Evolutionary conservation across 2,888 invertebrate genomes (phyloP).

Genomic region (Drosophila anomalata): DNA sequence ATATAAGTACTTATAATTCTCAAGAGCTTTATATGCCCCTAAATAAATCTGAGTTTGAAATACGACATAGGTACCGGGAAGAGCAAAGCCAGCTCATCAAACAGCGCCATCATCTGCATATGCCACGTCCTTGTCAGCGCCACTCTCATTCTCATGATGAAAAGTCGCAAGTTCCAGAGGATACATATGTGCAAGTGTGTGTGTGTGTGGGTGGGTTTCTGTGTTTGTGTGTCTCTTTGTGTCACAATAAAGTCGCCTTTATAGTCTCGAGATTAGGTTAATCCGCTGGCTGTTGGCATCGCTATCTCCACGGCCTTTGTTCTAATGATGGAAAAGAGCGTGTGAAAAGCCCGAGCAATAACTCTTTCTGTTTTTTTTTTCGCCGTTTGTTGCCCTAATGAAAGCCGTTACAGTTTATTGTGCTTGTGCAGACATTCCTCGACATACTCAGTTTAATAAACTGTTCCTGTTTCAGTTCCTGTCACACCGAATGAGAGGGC

Average conservation of each 20-base stretch:
- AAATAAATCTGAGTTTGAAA: not conserved
- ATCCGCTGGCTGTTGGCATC: constrained; percentile 70
- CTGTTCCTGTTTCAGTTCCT: constrained; percentile 8
- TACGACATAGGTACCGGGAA: constrained; percentile 6
- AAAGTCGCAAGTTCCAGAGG: constrained; percentile 40
- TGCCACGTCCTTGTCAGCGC: constrained; percentile 58
- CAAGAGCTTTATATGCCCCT: not conserved
- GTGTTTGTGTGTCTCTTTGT: constrained; percentile 18
- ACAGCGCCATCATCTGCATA: constrained; percentile 76
- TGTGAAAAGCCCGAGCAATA: constrained; percentile 72
- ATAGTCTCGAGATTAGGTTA: constrained; percentile 76
- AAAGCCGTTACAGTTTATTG: constrained; percentile 71
- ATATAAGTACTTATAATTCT: not conserved
- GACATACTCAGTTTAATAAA: constrained; percentile 42
- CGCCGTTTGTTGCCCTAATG: constrained; percentile 64
- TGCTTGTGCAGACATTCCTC: constrained; percentile 38
- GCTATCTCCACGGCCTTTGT: constrained; percentile 69
- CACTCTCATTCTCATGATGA: constrained; percentile 40
- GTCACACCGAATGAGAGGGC: constrained; percentile 16
- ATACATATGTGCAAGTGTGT: constrained; percentile 4
- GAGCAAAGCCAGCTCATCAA: constrained; percentile 69
- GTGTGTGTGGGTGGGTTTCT: constrained; percentile 6
- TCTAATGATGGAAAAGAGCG: constrained; percentile 72
- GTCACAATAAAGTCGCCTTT: constrained; percentile 71
- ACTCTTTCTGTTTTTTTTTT: constrained; percentile 54